Evolutionary conservation across 2,113 vertebrate genomes (phyloP), one percentile per base, ranked within the genome.

Genomic region (Bolborhynchus lineola): DNA sequence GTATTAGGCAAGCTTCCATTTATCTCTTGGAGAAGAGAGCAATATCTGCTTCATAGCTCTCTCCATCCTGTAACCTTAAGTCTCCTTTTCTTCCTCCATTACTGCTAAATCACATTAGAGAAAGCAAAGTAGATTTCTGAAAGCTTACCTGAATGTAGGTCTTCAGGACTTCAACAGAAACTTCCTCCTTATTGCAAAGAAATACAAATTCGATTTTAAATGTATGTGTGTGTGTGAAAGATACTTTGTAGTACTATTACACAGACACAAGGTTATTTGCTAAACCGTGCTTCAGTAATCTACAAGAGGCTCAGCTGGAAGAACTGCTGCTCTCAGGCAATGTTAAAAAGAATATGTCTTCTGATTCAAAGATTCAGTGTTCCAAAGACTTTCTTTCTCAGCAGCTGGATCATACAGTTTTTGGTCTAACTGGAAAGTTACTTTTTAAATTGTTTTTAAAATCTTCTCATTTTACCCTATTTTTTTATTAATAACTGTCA

Each of bases 121-220:
- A 90, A 92, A 83, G 29, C 26, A 80, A 90, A 52, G 15, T 25
- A 0, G 49, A 69, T 75, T 94, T 82, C 77, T 50, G 52, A 95
- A 93, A 87, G 71, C 93, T 98, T 98, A 98, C 98, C 98, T 98
- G 98, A 97, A 99, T 98, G 83, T 99, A 99, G 8, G 98, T 97
- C 96, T 99, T 99, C 42, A 99, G 95, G 91, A 99, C 98, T 35
- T 99, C 98, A 93, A 99, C 97, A 55, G 98, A 99, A 86, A 99
- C 98, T 91, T 99, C 98, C 96, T 99, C 99, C 99, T 99, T 93
- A 68, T 97, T 52, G 46, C 20, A 88, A 92, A 97, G 81, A 95
- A 90, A 95, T 52, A 35, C 6, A 63, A 94, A 90, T 93, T 93
- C 4, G 83, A 59, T 92, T 91, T 96, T 31, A 93, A 95, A 92